Evolutionary conservation across 2,888 invertebrate genomes (phyloP), one percentile per base, ranked within the genome.

Genomic region (Callyntrura guangdongensis): DNA sequence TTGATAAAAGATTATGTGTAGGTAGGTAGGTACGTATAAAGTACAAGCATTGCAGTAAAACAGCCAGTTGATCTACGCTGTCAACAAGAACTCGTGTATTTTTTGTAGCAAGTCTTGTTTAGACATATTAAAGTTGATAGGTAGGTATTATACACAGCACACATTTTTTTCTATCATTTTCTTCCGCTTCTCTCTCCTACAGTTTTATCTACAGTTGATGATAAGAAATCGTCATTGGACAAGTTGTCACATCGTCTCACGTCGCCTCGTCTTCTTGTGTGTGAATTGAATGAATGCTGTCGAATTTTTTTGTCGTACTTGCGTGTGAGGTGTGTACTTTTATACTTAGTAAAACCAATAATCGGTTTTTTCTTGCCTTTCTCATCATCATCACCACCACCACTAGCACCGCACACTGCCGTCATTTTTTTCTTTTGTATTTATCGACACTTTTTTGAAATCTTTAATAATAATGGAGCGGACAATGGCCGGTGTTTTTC

Each of bases 241-340:
- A 89, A 89, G 85, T 90, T 90, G 90, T 90, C 90, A 86, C 90
- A 90, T 90, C 81, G 79, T 81, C 85, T 90, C 90, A 90, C 90
- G 90, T 90, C 90, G 83, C 67, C 59, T 72, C 72, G 49, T 85
- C 72, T 45, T 86, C 79, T 79, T 61, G 86, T 79, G 45, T 86
- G 67, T 74, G 9, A 9, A n/a, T n/a, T n/a, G n/a, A n/a, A 12
- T 45, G 25, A 12, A 36, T 36, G 27, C 20, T 61, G 77, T 79
- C n/a, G n/a, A n/a, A n/a, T 45, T 86, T 72, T 81, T 81, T 53
- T 27, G 27, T 27, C 69, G 53, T 84, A 85, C 85, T 85, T 79
- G 81, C 64, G 89, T 84, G 81, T 77, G 84, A 86, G 85, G 90
- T 85, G 90, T 90, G 90, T 90, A 81, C 90, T 72, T 47, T 89